A percentile compares a stretch with the other conserved stretches of the same genome.
These are phyloP conservation scores for Drosophila aff. DNA, from an alignment of 1,140 invertebrate species.

Conservation along the genomic window DNA sequence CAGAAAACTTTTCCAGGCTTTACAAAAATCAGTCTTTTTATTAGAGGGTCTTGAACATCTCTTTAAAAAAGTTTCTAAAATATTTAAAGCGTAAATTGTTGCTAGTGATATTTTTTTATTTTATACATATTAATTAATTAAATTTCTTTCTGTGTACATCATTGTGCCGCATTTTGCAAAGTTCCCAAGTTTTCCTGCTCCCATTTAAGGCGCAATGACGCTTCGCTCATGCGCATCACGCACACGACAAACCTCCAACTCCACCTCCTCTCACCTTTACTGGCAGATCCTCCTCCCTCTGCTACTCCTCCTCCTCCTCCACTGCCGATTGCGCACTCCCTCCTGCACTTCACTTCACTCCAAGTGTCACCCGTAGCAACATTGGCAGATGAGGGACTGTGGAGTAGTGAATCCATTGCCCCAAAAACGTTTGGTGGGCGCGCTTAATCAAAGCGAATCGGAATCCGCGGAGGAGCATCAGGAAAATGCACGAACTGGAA, in stretches of 20 bases:
- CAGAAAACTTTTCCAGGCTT: background rate
- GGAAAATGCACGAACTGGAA: slow-evolving; percentile 58
- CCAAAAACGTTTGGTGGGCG: slow-evolving; percentile 61
- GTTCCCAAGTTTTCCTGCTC: slow-evolving; percentile 55
- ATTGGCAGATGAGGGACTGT: slow-evolving; percentile 11
- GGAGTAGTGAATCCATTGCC: slow-evolving; percentile 48
- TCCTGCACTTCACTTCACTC: slow-evolving; percentile 7
- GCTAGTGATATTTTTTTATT: background rate
- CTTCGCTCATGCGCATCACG: slow-evolving; percentile 81
- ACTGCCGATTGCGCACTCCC: background rate
- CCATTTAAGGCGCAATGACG: slow-evolving; percentile 81
- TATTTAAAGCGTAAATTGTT: background rate
- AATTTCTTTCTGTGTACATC: slow-evolving; percentile 1
- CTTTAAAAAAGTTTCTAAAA: background rate
- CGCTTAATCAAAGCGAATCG: slow-evolving; percentile 67
- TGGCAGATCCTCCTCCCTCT: slow-evolving; percentile 27
- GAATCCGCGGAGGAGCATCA: slow-evolving; percentile 25
- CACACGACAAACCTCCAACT: slow-evolving; percentile 50
- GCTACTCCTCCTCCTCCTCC: background rate
- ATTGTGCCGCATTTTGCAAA: slow-evolving; percentile 46
- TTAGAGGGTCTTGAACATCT: background rate
- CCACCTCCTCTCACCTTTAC: slow-evolving; percentile 3
- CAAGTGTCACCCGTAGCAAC: slow-evolving; percentile 32
- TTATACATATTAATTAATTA: background rate
- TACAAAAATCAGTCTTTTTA: background rate